phyloP scores from a whole-genome alignment of 2,797 vertebrate species.

The Enteromius paludinosus region DNA sequence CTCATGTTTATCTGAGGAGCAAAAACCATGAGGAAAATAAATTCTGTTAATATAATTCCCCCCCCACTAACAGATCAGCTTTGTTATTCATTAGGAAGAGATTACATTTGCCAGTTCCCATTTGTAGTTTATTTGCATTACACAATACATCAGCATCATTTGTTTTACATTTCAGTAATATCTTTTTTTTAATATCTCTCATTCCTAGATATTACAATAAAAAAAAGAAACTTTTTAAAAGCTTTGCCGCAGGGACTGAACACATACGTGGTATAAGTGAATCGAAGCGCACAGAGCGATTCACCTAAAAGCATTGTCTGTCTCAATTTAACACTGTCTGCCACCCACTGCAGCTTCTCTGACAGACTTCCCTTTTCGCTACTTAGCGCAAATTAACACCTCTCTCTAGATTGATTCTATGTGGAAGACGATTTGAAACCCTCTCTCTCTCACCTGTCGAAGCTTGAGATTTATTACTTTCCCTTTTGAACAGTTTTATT shows the following conservation, averaged over 20 bases:
- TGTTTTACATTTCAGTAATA: conserved; percentile 21
- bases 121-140: conserved; percentile 15
- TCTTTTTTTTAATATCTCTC: neutral
- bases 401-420: conserved; percentile 24
- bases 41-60: neutral
- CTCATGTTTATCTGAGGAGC: conserved; percentile 88
- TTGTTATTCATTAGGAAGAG: conserved; percentile 16
- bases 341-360: conserved; percentile 29
- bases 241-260: conserved; percentile 23
- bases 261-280: conserved; percentile 27
- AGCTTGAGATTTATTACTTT: conserved; percentile 64
- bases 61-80: neutral
- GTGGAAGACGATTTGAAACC: neutral
- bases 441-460: conserved; percentile 12
- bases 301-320: conserved; percentile 40
- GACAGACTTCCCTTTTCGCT: conserved; percentile 34
- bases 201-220: neutral
- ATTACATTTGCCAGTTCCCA: conserved; percentile 6
- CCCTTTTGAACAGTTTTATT: conserved; percentile 65
- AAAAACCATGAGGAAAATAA: conserved; percentile 9
- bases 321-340: conserved; percentile 38
- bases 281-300: conserved; percentile 7
- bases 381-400: conserved; percentile 25
- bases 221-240: neutral
- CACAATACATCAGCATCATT: neutral